Conservation (phyloP, 2,113 vertebrate genomes). For the Chloropsis cyanopogon region DNA sequence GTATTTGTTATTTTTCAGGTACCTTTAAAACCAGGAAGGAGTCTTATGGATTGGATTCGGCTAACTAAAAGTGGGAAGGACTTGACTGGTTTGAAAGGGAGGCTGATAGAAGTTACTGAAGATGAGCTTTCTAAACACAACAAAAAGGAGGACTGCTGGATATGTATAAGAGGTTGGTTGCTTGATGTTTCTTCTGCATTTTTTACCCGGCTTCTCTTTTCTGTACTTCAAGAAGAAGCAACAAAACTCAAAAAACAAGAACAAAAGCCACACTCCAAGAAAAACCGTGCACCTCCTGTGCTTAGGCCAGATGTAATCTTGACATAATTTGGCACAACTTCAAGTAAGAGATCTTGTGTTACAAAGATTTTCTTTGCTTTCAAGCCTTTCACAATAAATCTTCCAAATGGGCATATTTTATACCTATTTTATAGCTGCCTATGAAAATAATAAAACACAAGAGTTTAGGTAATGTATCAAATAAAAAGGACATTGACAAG, state of each 20-base stretch:
- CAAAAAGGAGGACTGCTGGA: constrained; percentile 91
- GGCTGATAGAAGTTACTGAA: constrained; percentile 86
- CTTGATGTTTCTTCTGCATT: background rate
- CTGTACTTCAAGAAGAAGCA: background rate
- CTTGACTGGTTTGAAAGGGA: constrained; percentile 87
- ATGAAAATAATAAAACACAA: background rate
- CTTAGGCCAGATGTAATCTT: background rate
- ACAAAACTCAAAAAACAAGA: background rate
- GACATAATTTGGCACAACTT: background rate
- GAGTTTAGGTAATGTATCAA: background rate
- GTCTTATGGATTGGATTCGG: constrained; percentile 98
- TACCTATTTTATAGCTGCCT: background rate
- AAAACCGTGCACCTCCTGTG: accelerated
- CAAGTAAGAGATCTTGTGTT: background rate
- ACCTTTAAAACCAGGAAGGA: constrained; percentile 91
- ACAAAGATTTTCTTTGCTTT: background rate
- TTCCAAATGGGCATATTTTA: background rate
- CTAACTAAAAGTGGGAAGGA: constrained; percentile 92
- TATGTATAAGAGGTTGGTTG: constrained; percentile 90
- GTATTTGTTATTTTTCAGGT: constrained; percentile 74
- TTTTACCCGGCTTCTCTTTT: background rate
- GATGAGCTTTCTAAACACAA: constrained; percentile 91
- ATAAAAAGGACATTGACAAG: no score
- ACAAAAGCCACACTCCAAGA: background rate
- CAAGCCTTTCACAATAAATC: background rate